Percentiles rank a stretch among this genome's conserved stretches.
Evolutionary conservation across 2,113 vertebrate genomes (phyloP).

Genomic region (Tautogolabrus adspersus): DNA sequence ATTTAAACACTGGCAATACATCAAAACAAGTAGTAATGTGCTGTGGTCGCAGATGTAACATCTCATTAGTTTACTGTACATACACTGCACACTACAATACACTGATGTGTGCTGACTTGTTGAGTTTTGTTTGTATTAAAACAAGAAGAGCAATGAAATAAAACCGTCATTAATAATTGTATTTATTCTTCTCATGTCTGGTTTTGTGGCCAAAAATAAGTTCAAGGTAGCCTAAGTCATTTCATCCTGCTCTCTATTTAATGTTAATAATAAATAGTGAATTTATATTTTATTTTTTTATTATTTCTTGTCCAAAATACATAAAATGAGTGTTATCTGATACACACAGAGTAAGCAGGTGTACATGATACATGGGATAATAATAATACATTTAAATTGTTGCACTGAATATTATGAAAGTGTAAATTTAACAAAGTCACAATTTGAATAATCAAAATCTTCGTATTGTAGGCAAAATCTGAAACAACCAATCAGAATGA

Average conservation of each 20-base stretch:
- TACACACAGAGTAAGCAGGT: neutral
- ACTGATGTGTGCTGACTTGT: constrained; percentile 9
- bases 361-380: neutral
- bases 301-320: neutral
- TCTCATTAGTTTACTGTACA: constrained; percentile 30
- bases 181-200: neutral
- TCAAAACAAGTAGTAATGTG: constrained; percentile 35
- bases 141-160: neutral
- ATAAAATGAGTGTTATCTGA: neutral
- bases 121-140: neutral
- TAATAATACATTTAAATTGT: neutral
- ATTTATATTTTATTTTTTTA: neutral
- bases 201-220: neutral
- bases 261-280: too few species aligned
- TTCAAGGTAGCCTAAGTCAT: neutral
- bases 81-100: neutral
- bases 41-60: constrained; percentile 26
- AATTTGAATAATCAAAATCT: neutral
- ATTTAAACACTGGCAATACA: constrained; percentile 38
- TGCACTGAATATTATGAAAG: neutral
- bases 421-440: neutral
- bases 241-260: neutral
- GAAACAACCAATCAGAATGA: neutral
- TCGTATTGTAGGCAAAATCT: neutral
- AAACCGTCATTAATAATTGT: neutral